Percentiles rank a stretch among this genome's conserved stretches.
Conservation (phyloP, 2,797 vertebrate species). For the Xiphorhynchus erythropygius region DNA sequence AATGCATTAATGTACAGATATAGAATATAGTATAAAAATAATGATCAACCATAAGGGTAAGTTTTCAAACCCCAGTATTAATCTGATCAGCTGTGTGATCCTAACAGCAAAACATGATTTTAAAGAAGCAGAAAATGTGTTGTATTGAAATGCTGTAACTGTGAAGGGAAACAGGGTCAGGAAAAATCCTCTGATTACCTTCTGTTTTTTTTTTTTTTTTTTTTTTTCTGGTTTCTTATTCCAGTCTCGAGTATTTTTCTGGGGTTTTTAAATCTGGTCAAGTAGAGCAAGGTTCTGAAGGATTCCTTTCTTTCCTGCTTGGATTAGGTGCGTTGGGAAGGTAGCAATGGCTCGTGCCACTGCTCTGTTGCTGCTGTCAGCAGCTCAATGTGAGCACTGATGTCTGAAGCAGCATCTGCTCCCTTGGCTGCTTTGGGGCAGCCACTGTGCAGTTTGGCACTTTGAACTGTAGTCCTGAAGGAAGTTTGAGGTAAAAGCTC, state of each 20-base stretch:
- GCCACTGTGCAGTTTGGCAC: neutral
- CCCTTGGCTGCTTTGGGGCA: neutral
- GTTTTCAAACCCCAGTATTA: neutral
- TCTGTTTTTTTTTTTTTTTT: neutral
- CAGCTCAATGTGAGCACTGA: neutral
- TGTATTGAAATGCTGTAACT: neutral
- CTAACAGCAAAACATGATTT: rapidly evolving
- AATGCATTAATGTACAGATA: neutral
- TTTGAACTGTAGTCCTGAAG: neutral
- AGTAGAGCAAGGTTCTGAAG: neutral
- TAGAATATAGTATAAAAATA: neutral
- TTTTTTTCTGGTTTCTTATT: neutral
- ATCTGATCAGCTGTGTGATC: neutral
- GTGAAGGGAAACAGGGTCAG: neutral
- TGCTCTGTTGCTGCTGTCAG: neutral
- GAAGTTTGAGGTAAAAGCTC: neutral
- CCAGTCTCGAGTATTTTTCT: neutral
- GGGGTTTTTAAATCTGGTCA: neutral
- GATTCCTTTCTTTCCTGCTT: neutral
- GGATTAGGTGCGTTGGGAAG: neutral
- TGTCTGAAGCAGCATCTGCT: neutral
- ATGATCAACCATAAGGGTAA: neutral
- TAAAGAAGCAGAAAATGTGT: neutral
- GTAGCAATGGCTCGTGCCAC: neutral
- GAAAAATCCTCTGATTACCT: neutral